A percentile compares a stretch with the other conserved stretches of the same genome.
Evolutionary conservation across 2,888 invertebrate species (phyloP).

Genomic region (Athalia rosae): DNA sequence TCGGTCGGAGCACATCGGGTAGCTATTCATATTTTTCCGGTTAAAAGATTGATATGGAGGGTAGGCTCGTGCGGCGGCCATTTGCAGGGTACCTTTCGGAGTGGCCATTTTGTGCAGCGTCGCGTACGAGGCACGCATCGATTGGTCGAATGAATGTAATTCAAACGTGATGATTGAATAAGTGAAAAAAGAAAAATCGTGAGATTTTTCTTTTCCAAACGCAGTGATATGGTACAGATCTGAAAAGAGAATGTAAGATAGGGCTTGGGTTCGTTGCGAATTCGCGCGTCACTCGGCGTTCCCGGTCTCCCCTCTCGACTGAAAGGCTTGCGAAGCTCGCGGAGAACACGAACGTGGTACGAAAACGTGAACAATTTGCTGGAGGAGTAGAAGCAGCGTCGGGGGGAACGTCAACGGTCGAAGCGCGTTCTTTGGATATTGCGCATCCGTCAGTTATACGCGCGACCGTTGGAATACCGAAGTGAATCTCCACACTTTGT

Average conservation of each 20-base stretch:
- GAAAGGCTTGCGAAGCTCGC: conserved; percentile 14
- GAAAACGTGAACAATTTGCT: conserved; percentile 41
- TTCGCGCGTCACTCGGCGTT: conserved; percentile 23
- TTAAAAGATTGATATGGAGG: too few species aligned
- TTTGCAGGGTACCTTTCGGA: too few species aligned
- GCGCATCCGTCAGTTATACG: conserved; percentile 21
- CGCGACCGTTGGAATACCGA: background rate
- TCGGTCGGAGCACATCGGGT: too few species aligned
- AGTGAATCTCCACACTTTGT: conserved; percentile 22
- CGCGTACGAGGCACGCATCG: background rate
- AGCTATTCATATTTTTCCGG: too few species aligned
- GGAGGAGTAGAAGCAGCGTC: background rate
- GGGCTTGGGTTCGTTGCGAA: conserved; percentile 12
- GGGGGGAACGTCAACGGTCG: conserved; percentile 17
- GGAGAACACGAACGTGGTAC: conserved; percentile 26
- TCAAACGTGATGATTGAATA: background rate
- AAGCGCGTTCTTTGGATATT: conserved; percentile 41
- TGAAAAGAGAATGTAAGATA: background rate
- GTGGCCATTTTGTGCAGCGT: background rate
- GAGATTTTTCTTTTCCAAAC: too few species aligned
- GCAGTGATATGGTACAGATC: background rate
- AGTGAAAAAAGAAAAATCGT: background rate
- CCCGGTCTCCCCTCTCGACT: background rate
- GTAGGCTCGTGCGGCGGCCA: too few species aligned
- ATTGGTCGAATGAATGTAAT: background rate